Evolutionary conservation across 2,113 vertebrate species (phyloP).

Genomic region (Tenrec ecaudatus): DNA sequence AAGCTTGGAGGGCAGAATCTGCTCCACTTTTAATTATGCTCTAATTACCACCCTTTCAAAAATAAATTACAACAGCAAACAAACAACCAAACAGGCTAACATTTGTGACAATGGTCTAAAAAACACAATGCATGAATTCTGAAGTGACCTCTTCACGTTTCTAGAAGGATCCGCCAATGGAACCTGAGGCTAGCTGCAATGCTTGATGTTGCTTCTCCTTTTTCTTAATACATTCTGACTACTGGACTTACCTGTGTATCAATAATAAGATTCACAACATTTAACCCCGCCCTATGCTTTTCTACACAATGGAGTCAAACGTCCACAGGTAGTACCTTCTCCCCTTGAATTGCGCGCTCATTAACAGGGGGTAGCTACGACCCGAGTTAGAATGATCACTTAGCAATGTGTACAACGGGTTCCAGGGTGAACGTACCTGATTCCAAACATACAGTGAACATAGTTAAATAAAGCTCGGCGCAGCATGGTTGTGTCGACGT

Average conservation of each 20-base stretch:
- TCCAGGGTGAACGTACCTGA: conserved; percentile 86
- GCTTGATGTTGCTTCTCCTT: not conserved
- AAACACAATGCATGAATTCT: not conserved
- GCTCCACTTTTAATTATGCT: conserved; percentile 11
- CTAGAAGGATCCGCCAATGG: conserved; percentile 15
- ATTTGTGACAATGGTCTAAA: conserved; percentile 34
- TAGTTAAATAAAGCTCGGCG: conserved; percentile 93
- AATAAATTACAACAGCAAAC: not conserved
- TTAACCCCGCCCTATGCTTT: not conserved
- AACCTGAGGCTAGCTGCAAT: not conserved
- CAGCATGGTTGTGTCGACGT: conserved; percentile 90
- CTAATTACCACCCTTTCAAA: conserved; percentile 38
- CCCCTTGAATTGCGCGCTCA: not conserved
- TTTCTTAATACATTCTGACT: not conserved
- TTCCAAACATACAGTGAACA: conserved; percentile 94
- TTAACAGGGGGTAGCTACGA: not conserved
- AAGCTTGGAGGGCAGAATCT: conserved; percentile 29
- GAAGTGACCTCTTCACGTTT: not conserved
- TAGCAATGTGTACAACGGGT: not conserved
- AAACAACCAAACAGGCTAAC: not conserved
- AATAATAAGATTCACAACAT: conserved; percentile 14
- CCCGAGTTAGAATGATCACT: not conserved
- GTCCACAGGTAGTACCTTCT: conserved; percentile 22
- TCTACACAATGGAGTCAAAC: conserved; percentile 11
- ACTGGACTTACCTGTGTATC: not conserved